Percentiles rank a stretch among this genome's conserved stretches.
These are phyloP conservation scores for Ormyrus labotus DNA, from an alignment of 2,888 invertebrate species.

Conservation along the genomic window DNA sequence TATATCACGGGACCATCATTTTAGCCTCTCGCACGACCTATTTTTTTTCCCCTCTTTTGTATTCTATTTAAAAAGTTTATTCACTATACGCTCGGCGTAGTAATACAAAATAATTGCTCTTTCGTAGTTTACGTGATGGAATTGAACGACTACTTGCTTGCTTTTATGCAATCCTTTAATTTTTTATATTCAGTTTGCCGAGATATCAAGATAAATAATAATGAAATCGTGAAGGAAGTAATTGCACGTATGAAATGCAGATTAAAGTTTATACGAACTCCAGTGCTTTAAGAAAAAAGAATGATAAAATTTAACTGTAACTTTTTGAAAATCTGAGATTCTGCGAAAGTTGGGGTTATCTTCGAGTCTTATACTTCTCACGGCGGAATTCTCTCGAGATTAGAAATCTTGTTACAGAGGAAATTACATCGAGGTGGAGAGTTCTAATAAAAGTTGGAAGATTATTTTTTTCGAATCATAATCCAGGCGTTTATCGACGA, in stretches of 20 bases:
- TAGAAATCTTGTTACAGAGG: conserved; percentile 26
- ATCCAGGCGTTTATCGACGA: too few relatives aligned
- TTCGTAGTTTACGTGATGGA: too few relatives aligned
- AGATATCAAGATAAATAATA: too few relatives aligned
- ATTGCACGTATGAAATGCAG: too few relatives aligned
- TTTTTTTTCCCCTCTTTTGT: not conserved
- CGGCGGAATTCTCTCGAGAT: conserved; percentile 21
- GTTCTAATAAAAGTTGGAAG: not conserved
- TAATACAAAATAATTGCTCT: not conserved
- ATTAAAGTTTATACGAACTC: too few relatives aligned
- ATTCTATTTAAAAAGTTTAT: not conserved
- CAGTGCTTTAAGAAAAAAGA: too few relatives aligned
- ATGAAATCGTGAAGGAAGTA: too few relatives aligned
- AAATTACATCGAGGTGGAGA: conserved; percentile 11
- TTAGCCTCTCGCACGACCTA: not conserved
- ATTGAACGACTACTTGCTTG: too few relatives aligned
- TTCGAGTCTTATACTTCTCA: not conserved
- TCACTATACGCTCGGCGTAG: not conserved
- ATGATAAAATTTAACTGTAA: too few relatives aligned
- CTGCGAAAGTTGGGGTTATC: not conserved
- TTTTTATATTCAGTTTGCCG: too few relatives aligned
- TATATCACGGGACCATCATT: conserved; percentile 21
- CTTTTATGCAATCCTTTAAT: too few relatives aligned
- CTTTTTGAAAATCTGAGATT: not conserved
- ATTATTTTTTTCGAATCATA: too few relatives aligned